phyloP scores from a whole-genome alignment of 2,113 vertebrate species.

The Pterocles gutturalis region DNA sequence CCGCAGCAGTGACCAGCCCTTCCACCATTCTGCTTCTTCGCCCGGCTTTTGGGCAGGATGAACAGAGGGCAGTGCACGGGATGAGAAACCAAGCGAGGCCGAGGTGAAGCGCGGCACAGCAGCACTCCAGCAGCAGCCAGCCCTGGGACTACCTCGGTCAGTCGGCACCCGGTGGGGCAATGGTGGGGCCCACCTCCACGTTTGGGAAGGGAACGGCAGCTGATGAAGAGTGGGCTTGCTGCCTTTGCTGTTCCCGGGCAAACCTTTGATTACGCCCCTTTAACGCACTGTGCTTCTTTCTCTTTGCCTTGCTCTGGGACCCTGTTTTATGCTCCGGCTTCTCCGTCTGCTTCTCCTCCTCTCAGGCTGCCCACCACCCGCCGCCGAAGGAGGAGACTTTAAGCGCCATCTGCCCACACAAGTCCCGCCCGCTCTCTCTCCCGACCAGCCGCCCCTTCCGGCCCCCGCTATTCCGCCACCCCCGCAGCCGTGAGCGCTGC shows the following conservation, averaged over 20 bases:
- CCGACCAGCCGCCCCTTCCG: background rate
- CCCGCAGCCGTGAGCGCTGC: too few species aligned
- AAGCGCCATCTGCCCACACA: background rate
- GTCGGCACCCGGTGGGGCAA: background rate
- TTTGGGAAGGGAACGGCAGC: background rate
- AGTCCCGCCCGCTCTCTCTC: background rate
- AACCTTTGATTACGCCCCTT: background rate
- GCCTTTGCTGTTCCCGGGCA: background rate
- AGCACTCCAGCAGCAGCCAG: background rate
- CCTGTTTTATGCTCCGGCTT: background rate
- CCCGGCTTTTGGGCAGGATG: background rate
- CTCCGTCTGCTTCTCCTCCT: background rate
- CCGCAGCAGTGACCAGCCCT: background rate
- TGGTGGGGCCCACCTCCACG: background rate
- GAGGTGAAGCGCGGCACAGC: background rate
- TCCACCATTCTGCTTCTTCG: background rate
- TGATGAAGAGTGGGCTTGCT: background rate
- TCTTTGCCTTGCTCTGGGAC: background rate
- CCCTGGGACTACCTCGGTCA: background rate
- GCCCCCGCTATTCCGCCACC: rapidly evolving
- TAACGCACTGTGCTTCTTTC: rapidly evolving
- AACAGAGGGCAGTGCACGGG: background rate
- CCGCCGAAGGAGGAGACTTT: rapidly evolving
- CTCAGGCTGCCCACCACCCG: background rate
- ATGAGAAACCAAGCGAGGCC: rapidly evolving